Evolutionary conservation across 2,113 vertebrate species (phyloP), one percentile per base, ranked within the genome.

Genomic region (Chaetops frenatus): DNA sequence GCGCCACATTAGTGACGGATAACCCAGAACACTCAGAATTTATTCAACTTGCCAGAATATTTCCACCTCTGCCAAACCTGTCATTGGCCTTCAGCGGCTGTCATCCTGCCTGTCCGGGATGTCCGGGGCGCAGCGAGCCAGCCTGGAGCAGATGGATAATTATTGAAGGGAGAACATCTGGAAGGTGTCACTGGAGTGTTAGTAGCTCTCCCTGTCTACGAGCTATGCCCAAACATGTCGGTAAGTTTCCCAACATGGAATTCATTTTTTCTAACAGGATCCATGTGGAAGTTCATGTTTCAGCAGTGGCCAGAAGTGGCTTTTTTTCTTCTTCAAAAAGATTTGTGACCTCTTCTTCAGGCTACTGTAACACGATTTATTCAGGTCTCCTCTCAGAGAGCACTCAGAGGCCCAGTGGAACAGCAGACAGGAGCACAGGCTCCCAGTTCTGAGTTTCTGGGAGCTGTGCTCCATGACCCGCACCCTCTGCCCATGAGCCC

Each of bases 191-290:
- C 3, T 56, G 51, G 85, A 81, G 77, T 80, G 65, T 94, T 86
- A 92, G 96, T 81, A 95, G 93, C 64, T 61, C 86, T 93, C 73
- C 58, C 66, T 78, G 92, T 50, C 94, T 77, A 47, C 66, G 67
- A 97, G 81, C 81, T 92, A 66, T 85, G 94, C 78, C 79, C 93
- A 92, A 91, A 88, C 88, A 90, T 66, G 86, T 73, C 28, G 6
- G 38, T 94, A 93, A 78, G 81, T 96, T 95, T 94, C 66, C 79
- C 88, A 97, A 80, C 92, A 56, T 97, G 97, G 96, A 94, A 96
- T 86, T 97, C n/a, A 94, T 96, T 95, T 92, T 93, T 93, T 91
- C 57, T 97, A 97, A 97, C 94, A 86, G 76, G 84, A 95, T 96
- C 86, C 96, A 97, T 44, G 94, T 97, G 97, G 90, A 92, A 95